Conservation (phyloP, 2,797 vertebrate genomes). For the Amazona ochrocephala region DNA sequence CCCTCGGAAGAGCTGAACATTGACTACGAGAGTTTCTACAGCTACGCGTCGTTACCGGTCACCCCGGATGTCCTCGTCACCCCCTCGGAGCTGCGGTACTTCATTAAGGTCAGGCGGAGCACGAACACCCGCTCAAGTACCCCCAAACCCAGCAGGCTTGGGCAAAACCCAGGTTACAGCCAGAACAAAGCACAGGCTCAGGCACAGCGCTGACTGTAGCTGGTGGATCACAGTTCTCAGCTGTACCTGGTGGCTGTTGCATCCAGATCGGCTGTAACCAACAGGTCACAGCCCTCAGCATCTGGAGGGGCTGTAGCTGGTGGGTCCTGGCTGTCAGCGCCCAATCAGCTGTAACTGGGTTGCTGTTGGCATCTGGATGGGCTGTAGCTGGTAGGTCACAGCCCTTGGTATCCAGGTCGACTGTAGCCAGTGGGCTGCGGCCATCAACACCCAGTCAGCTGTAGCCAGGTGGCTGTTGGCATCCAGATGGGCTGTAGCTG, state of each 20-base stretch:
- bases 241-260: neutral
- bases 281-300: neutral
- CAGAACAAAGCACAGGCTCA: accelerated
- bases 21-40: conserved; percentile 85
- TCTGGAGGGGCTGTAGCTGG: neutral
- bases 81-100: conserved; percentile 93
- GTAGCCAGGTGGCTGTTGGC: neutral
- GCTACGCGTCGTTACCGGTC: conserved; percentile 78
- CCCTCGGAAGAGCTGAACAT: conserved; percentile 89
- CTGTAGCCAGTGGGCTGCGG: neutral
- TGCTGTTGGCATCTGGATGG: neutral
- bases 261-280: neutral
- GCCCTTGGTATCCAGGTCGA: accelerated
- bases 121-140: accelerated
- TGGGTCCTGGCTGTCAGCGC: too few species aligned
- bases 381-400: neutral
- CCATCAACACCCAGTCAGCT: neutral
- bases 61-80: conserved; percentile 88
- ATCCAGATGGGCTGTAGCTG: neutral
- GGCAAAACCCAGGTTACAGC: neutral
- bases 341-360: neutral
- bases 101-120: conserved; percentile 84
- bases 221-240: neutral
- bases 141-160: neutral
- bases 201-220: accelerated